Conservation (phyloP, 2,113 vertebrate species). For the Dissostichus mawsoni region DNA sequence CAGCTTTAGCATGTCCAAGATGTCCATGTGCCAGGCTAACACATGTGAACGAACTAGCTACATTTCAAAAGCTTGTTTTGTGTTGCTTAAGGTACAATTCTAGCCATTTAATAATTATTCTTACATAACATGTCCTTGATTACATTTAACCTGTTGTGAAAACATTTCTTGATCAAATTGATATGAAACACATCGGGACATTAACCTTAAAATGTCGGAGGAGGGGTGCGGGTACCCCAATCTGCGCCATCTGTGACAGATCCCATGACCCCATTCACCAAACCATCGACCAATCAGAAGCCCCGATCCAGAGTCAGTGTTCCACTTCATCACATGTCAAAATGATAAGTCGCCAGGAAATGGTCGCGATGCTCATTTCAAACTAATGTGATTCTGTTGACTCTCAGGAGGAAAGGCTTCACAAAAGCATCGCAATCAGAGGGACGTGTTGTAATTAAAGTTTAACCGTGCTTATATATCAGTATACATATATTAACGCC, state of each 20-base stretch:
- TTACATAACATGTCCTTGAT: too few species aligned
- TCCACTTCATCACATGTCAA: slow-evolving; percentile 63
- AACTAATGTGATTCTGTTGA: slow-evolving; percentile 52
- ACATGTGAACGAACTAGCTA: too few species aligned
- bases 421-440: slow-evolving; percentile 28
- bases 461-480: slow-evolving; percentile 31
- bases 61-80: too few species aligned
- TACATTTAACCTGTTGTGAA: too few species aligned
- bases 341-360: slow-evolving; percentile 60
- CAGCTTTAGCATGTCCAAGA: too few species aligned
- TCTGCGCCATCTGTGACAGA: slow-evolving; percentile 76
- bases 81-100: too few species aligned
- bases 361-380: slow-evolving; percentile 64
- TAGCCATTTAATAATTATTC: too few species aligned
- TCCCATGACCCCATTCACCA: slow-evolving; percentile 79
- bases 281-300: slow-evolving; percentile 42
- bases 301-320: slow-evolving; percentile 54
- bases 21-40: too few species aligned
- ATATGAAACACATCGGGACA: too few species aligned
- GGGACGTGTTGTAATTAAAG: slow-evolving; percentile 34
- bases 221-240: slow-evolving; percentile 52
- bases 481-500: slow-evolving; percentile 7
- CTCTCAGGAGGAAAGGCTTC: slow-evolving; percentile 20
- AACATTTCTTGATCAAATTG: too few species aligned
- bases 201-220: neutral